phyloP scores from a whole-genome alignment of 2,113 vertebrate species.

The Elgaria multicarinata region DNA sequence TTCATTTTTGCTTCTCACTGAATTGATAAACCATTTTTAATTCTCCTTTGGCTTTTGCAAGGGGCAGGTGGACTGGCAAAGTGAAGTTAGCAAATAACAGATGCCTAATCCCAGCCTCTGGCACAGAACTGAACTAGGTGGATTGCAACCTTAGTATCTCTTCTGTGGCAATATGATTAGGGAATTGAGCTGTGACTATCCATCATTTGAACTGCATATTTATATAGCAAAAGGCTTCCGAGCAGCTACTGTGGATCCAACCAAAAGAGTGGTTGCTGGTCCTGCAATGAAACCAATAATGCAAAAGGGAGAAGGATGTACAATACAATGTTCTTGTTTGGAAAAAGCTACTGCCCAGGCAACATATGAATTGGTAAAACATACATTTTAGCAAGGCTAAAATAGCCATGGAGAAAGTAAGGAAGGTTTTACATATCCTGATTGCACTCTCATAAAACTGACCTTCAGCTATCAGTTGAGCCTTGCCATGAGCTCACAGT shows the following conservation, averaged over 20 bases:
- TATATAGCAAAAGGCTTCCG: neutral
- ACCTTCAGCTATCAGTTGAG: neutral
- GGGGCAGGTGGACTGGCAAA: neutral
- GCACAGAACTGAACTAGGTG: neutral
- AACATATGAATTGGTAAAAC: neutral
- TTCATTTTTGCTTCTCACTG: neutral
- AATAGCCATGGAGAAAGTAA: neutral
- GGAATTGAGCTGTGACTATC: neutral
- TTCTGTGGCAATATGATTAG: neutral
- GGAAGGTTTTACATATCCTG: too few relatives aligned
- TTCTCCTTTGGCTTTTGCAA: neutral
- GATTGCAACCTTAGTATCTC: neutral
- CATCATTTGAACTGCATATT: neutral
- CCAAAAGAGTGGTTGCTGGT: too few relatives aligned
- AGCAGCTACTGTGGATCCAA: too few relatives aligned
- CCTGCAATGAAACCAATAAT: too few relatives aligned
- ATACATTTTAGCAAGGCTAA: neutral
- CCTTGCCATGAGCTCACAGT: neutral
- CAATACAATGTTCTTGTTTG: neutral
- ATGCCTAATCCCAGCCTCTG: neutral
- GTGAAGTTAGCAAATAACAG: neutral
- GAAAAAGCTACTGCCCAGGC: neutral
- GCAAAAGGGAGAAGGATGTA: too few relatives aligned
- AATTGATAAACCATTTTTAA: neutral
- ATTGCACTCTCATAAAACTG: too few relatives aligned